Evolutionary conservation across 2,888 invertebrate genomes (phyloP), one percentile per base, ranked within the genome.

Genomic region (Pemphredon lugubris): DNA sequence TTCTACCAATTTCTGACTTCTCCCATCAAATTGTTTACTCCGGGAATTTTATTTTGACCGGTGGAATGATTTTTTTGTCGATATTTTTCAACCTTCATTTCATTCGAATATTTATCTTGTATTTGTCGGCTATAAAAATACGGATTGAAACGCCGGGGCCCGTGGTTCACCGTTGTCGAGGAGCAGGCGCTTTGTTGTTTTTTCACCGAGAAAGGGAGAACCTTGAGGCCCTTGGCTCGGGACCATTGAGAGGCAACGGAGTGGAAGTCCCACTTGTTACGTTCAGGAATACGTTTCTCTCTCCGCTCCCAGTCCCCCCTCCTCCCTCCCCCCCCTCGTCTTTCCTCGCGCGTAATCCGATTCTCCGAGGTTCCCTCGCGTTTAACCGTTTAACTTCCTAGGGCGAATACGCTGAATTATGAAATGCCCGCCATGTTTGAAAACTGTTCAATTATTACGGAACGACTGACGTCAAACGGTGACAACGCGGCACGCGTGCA

Each of bases 241-340:
- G 74, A 81, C 84, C 81, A 88, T 88, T 88, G 83, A 84, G 74
- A 73, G 65, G 81, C 87, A 83, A 74, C 83, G 81, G 73, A 84
- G 83, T 87, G 86, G 85, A 88, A 88, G 87, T 87, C 87, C 84
- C 85, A 82, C 84, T 84, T 65, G 83, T 82, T 70, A 16, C 48
- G 23, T 58, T 50, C 54, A 61, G 67, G 65, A 64, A 76, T 77
- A 70, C 50, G 48, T 30, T 53, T 44, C 55, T 14, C 45, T 30
- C 32, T 40, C 40, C 37, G 34, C 32, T 53, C 32, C n/a, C n/a
- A n/a, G n/a, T n/a, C n/a, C n/a, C n/a, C 6, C 9, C n/a, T 21
- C 53, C 69, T 58, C 45, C 50, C 39, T 47, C 48, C 18, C 50
- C 53, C 65, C 55, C 23, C 66, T 73, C n/a, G n/a, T n/a, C n/a